phyloP scores from a whole-genome alignment of 2,797 vertebrate species.

The Apogon hyalosoma region DNA sequence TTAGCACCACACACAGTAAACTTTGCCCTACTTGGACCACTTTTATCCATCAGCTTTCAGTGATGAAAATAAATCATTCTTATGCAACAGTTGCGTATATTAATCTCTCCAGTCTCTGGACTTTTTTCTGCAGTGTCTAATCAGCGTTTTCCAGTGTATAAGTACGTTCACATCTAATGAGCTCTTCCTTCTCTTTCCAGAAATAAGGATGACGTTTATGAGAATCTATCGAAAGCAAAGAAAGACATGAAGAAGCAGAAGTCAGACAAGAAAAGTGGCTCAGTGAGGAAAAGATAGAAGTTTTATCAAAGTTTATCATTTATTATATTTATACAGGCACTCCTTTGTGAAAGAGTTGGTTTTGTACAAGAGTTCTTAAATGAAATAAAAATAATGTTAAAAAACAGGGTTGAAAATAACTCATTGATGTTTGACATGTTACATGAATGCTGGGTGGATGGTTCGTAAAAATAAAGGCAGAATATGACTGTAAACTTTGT shows the following conservation, averaged over 20 bases:
- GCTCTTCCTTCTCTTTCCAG: constrained; percentile 71
- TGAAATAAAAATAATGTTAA: constrained; percentile 23
- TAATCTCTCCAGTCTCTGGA: constrained; percentile 7
- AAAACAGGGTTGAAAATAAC: constrained; percentile 21
- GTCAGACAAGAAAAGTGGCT: constrained; percentile 89
- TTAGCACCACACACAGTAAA: constrained; percentile 15
- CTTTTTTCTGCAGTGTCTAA: constrained; percentile 15
- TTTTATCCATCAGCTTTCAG: constrained; percentile 46
- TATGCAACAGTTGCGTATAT: constrained; percentile 11
- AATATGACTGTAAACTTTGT: constrained; percentile 13
- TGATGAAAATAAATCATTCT: constrained; percentile 18
- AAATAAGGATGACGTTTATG: constrained; percentile 90
- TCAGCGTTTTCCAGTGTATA: background rate
- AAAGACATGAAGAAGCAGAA: constrained; percentile 90
- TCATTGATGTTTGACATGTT: constrained; percentile 11
- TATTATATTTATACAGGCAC: constrained; percentile 67
- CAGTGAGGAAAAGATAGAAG: constrained; percentile 90
- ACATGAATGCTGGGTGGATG: constrained; percentile 24
- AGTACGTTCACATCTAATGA: no score
- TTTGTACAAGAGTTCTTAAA: constrained; percentile 13
- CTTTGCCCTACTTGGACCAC: constrained; percentile 55
- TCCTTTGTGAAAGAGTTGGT: constrained; percentile 34
- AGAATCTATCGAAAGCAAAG: constrained; percentile 89
- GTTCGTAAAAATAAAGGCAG: constrained; percentile 64
- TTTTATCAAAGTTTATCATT: constrained; percentile 38